These are phyloP conservation scores for Galaxea fascicularis DNA, from an alignment of 92 coral and sea anemone genomes.

Conservation along the genomic window DNA sequence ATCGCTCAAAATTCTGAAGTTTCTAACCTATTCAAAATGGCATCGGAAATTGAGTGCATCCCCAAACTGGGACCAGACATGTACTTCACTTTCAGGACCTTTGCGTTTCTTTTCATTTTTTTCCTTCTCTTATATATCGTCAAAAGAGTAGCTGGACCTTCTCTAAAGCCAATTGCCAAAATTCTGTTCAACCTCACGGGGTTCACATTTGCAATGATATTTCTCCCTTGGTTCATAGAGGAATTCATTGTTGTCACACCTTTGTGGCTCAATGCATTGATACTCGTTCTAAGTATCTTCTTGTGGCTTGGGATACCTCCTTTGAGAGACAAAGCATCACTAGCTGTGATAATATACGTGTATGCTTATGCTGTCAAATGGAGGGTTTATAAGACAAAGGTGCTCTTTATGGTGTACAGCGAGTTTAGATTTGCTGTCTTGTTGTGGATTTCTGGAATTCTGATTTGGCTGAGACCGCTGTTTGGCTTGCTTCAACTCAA, in stretches of 20 bases:
- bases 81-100: conserved; percentile 35
- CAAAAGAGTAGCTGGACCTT: conserved; percentile 7
- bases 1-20: conserved; percentile 48
- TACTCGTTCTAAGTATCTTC: conserved; percentile 55
- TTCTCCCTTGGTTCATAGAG: conserved; percentile 87
- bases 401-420: conserved; percentile 53
- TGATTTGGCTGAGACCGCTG: conserved; percentile 75
- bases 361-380: conserved; percentile 86
- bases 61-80: conserved; percentile 63
- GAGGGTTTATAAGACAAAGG: conserved; percentile 81
- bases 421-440: conserved; percentile 35
- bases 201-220: conserved; percentile 74
- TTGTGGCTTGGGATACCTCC: conserved; percentile 88
- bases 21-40: conserved; percentile 20
- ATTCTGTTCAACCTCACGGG: conserved; percentile 46
- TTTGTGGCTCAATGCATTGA: conserved; percentile 43
- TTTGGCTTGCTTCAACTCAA: conserved; percentile 65
- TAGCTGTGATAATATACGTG: conserved; percentile 76
- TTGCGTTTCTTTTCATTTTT: conserved; percentile 29
- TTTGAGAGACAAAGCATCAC: conserved; percentile 74
- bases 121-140: conserved; percentile 56
- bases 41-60: conserved; percentile 41
- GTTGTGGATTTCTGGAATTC: conserved; percentile 71
- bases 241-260: conserved; percentile 75
- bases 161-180: conserved; percentile 36